Conservation (phyloP, 2,797 vertebrate species). For the Saxicola maurus region DNA sequence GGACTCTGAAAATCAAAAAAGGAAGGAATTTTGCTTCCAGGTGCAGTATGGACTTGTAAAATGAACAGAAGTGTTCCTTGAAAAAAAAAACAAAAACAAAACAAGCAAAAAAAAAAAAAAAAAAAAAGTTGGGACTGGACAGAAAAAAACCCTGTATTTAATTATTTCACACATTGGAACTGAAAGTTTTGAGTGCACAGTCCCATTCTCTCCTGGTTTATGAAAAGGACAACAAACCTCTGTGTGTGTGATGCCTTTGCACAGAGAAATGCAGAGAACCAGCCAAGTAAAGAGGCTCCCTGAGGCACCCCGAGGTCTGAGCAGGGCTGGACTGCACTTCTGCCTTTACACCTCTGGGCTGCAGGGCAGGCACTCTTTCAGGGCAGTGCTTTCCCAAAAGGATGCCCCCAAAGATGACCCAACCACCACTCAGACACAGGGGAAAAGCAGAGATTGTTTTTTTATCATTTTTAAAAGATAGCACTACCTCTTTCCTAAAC, state of each 20-base stretch:
- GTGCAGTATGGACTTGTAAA: neutral
- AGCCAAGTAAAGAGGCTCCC: neutral
- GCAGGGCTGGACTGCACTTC: slow-evolving; percentile 13
- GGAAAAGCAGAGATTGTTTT: accelerated
- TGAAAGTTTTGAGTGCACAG: neutral
- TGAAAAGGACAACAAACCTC: accelerated
- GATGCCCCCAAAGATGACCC: neutral
- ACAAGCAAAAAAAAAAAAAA: neutral
- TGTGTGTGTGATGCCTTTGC: accelerated
- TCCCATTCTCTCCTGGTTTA: neutral
- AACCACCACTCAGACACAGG: neutral
- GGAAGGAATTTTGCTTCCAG: neutral
- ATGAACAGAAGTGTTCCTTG: accelerated
- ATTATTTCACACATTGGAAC: neutral
- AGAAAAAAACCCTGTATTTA: neutral
- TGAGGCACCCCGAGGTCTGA: neutral
- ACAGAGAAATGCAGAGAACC: neutral
- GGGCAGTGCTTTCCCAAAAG: neutral
- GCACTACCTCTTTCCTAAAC: neutral
- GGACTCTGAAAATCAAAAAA: neutral
- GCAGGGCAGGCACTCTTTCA: slow-evolving; percentile 54
- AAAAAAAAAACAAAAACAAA: neutral
- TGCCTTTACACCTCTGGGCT: slow-evolving; percentile 50
- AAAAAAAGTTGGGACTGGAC: accelerated
- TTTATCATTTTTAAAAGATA: neutral